Base-by-base conservation (phyloP, 2,113 vertebrate species). In the Etheostoma cragini region DNA sequence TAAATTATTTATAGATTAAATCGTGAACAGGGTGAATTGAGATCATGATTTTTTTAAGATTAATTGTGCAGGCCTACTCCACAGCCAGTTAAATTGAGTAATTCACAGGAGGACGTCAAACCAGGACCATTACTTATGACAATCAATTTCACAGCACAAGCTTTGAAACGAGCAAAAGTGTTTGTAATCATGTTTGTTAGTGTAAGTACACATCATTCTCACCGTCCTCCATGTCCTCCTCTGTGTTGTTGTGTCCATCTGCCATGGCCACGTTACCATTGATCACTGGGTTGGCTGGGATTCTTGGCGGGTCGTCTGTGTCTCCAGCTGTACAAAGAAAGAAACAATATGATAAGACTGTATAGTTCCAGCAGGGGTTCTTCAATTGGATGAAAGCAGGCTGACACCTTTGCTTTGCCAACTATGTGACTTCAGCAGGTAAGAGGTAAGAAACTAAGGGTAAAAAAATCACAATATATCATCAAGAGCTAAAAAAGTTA, bases 161-260 rank as follows among this genome's bases (percentile, higher is more conserved):
- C 19, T 58, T 53, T 8, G 10, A 45, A 70, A 30, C 8, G 45
- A 52, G 24, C 1, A 8, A n/a, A 46, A 33, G 3, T n/a, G 12
- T 56, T 42, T 58, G 16, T 46, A 17, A 8, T n/a, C 0, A 2
- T 16, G 22, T 72, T 26, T 42, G 19, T 21, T 24, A 4, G 6
- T 38, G 35, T 47, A 50, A 47, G 24, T n/a, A n/a, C 16, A 45
- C 33, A 35, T 61, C 33, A 16, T 69, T n/a, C 96, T 96, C 85
- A 99, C 98, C 98, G 54, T 99, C 98, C 89, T 99, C 98, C 98
- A 99, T 99, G 76, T 99, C 98, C 87, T 99, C 98, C 88, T 99
- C 98, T 58, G 97, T 96, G 93, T 97, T 99, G 92, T 97, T 98
- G 88, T 99, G 98, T 68, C 98, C 98, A 0, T 99, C 98, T 72